Base-by-base conservation (phyloP, 2,113 vertebrate species). In the Phainopepla nitens region DNA sequence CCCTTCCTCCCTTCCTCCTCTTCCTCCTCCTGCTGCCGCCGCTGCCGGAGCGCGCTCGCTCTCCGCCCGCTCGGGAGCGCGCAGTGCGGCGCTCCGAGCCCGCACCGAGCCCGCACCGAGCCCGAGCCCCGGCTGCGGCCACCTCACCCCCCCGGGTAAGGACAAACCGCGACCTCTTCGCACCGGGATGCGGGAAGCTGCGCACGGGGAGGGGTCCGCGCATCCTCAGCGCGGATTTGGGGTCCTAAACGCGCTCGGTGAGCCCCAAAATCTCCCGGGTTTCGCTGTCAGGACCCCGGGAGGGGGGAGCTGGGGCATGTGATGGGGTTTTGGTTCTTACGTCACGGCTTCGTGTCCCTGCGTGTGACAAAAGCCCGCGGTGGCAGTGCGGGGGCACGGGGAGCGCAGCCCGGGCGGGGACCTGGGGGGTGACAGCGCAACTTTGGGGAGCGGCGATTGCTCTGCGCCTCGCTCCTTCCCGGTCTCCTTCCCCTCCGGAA, bases 51-150 rank as follows among this genome's bases (percentile, higher is more conserved):
- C 49, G 47, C 56, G 72, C 70, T 71, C 75, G 16, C 36, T 66
- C 49, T 58, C 83, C 64, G n/a, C 76, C 9, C 24, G 79, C 11
- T 24, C 83, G 94, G 89, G 94, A 92, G 80, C 83, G 95, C 94
- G 94, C 90, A 89, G 93, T 89, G 94, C 94, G 92, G 83, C 82
- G 95, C n/a, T n/a, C n/a, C 71, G 95, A 96, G 75, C 36, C 97
- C 77, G 49, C 77, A 64, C 57, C 73, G 75, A 64, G 47, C 76
- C 64, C 22, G 58, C 47, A 14, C 76, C 65, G 54, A 57, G 33
- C 54, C 47, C 50, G 58, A 78, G 58, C 75, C 50, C 50, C 61
- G 20, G 76, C 47, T 28, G 66, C 81, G 97, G 96, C 45, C 95
- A 7, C 2, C 77, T 9, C 58, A 8, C 24, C 47, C 18, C 61